These are phyloP conservation scores for Thumatha senex DNA, from an alignment of 2,888 invertebrate genomes.

Conservation along the genomic window DNA sequence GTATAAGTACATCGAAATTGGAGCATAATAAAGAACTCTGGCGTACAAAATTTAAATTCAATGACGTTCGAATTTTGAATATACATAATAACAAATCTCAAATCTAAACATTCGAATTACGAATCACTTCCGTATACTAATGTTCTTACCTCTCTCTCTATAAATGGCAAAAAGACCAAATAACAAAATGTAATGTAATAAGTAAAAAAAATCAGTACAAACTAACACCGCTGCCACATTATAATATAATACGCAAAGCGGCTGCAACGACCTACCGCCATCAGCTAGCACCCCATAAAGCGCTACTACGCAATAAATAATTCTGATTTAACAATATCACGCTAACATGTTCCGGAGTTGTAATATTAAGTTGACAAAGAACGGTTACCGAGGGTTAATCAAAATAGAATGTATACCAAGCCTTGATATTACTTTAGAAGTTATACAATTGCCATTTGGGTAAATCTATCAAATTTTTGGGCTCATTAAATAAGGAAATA, in stretches of 20 bases:
- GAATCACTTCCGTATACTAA: no score
- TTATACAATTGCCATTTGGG: conserved; percentile 15
- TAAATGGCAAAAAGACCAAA: no score
- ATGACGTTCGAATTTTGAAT: no score
- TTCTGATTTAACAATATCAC: conserved; percentile 38
- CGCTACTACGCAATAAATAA: conserved; percentile 40
- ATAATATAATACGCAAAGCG: conserved; percentile 32
- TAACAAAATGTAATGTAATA: neutral
- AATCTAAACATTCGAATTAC: no score
- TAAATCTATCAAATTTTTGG: no score
- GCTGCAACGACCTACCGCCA: conserved; percentile 24
- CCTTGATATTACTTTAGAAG: conserved; percentile 33
- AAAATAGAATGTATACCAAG: conserved; percentile 37
- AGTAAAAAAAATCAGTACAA: neutral
- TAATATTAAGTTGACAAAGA: conserved; percentile 62
- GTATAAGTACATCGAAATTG: no score
- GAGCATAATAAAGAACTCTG: no score
- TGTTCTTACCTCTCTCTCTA: no score
- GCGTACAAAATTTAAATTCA: no score
- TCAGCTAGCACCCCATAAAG: conserved; percentile 48
- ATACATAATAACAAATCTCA: no score
- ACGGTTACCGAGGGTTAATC: conserved; percentile 28
- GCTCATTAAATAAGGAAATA: no score
- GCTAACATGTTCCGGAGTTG: conserved; percentile 60
- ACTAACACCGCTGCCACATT: conserved; percentile 8